Base-by-base conservation (phyloP, 2,113 vertebrate genomes). In the Amazona guildingii region DNA sequence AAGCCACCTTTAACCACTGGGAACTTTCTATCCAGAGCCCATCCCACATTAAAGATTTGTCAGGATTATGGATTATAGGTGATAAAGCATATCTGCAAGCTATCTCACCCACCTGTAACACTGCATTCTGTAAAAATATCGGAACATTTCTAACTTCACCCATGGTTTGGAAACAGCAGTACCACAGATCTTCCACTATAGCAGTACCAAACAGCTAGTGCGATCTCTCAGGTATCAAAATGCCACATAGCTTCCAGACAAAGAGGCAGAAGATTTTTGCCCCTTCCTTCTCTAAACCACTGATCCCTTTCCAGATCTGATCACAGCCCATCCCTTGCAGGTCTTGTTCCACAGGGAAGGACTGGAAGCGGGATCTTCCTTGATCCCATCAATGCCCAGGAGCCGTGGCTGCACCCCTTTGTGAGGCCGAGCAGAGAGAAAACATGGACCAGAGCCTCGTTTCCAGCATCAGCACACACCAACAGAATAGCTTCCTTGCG, bases 291-390 rank as follows among this genome's bases (percentile, higher is more conserved):
- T 0, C 17, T 55, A 43, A 76, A 57, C 14, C 27, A 1, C 48
- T 10, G 10, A 7, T 67, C 31, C 48, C 41, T 59, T 51, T 51
- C 37, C 33, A 52, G 24, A 39, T 4, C 43, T 16, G 17, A n/a
- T 6, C 37, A 11, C 33, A 88, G 51, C 35, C 37, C 11, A 3
- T 18, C 24, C 39, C 59, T 41, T 24, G 28, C 21, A 27, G 23
- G 19, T 27, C 37, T 59, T 19, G 17, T 29, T 59, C 24, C 28
- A 6, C 1, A 0, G 1, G 29, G 17, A 2, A 39, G 7, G 13
- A 57, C n/a, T 59, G 15, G 15, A 44, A 68, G 31, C 35, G 21
- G 15, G 15, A 46, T 11, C 37, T 19, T 54, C 44, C 39, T 27
- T 4, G 0, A 37, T 35, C 29, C 39, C 66, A 12, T 3, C 52